phyloP scores from a whole-genome alignment of 2,888 invertebrate species.

The Argyresthia albistria region DNA sequence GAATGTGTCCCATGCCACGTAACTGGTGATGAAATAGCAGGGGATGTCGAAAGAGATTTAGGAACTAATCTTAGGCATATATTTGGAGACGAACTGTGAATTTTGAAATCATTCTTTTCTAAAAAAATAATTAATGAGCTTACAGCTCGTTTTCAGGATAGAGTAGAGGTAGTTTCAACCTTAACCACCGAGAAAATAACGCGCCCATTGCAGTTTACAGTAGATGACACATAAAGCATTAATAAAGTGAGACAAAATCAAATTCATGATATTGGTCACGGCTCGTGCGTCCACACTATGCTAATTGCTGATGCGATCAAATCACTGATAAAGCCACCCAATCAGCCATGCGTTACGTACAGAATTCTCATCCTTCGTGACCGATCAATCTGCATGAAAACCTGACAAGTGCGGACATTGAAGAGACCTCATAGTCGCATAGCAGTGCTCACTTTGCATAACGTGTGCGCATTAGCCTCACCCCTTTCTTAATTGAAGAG shows the following conservation, averaged over 20 bases:
- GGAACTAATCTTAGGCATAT: not conserved
- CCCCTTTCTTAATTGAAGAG: not conserved
- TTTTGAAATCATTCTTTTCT: no score
- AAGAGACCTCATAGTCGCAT: not conserved
- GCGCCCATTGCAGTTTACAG: no score
- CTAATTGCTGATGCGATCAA: no score
- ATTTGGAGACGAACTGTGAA: not conserved
- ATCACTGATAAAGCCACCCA: not conserved
- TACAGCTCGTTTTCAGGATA: no score
- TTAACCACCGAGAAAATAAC: no score
- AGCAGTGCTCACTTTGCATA: constrained; percentile 1
- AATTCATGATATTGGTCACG: no score
- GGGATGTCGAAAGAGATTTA: not conserved
- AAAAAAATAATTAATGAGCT: no score
- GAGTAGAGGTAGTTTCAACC: no score
- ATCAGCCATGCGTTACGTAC: not conserved
- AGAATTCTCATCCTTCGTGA: not conserved
- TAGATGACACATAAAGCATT: no score
- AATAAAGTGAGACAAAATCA: no score
- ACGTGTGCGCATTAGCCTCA: not conserved
- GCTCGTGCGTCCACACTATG: no score
- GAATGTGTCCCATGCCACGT: not conserved
- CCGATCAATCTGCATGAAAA: not conserved
- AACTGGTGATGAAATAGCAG: no score
- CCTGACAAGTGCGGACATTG: not conserved